A percentile compares a stretch with the other conserved stretches of the same genome.
Conservation (phyloP, 2,113 vertebrate species). For the Corynorhinus townsendii region DNA sequence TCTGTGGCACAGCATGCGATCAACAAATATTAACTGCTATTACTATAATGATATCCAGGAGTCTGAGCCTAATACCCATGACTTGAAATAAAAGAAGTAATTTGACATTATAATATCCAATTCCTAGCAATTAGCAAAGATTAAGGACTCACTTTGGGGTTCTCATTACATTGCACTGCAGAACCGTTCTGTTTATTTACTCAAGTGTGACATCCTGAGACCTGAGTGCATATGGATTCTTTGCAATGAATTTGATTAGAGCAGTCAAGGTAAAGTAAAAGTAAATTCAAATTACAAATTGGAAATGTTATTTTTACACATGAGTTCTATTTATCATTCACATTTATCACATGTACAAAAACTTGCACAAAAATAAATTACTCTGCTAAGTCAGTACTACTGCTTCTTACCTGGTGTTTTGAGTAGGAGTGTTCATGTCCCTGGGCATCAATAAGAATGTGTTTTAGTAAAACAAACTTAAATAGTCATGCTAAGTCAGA, state of each 20-base stretch:
- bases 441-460: neutral
- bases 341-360: neutral
- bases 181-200: neutral
- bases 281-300: neutral
- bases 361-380: neutral
- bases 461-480: conserved; percentile 61
- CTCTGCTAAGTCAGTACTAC: neutral
- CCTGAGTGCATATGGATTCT: neutral
- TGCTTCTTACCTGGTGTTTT: conserved; percentile 21
- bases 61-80: neutral
- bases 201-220: conserved; percentile 5
- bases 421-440: neutral
- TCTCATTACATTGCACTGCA: neutral
- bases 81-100: neutral
- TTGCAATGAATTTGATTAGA: neutral
- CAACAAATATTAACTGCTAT: neutral
- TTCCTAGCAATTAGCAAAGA: conserved; percentile 35
- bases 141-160: neutral
- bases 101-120: neutral
- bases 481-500: conserved; percentile 37
- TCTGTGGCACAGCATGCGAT: neutral
- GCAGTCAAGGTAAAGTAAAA: neutral
- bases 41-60: neutral
- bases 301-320: neutral
- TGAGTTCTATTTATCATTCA: neutral